These are phyloP conservation scores for Halictus ligatus DNA, from an alignment of 2,888 invertebrate species.

Conservation along the genomic window DNA sequence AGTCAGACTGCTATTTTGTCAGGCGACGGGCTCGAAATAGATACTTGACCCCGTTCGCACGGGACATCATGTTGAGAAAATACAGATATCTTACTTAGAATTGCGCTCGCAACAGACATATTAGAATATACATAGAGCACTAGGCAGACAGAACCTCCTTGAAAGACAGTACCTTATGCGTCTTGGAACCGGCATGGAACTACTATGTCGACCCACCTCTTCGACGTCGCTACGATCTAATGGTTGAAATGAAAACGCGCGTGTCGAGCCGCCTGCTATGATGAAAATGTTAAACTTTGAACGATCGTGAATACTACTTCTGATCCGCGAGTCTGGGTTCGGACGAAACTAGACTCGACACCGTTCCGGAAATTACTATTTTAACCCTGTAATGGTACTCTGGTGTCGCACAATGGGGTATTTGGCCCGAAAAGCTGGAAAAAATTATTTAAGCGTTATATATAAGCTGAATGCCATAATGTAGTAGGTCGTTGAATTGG, in stretches of 20 bases:
- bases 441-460: too few relatives aligned
- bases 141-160: background rate
- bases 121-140: background rate
- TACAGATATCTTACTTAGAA: slow-evolving; percentile 19
- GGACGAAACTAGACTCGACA: background rate
- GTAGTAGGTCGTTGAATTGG: too few relatives aligned
- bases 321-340: background rate
- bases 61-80: slow-evolving; percentile 12
- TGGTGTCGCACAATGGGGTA: too few relatives aligned
- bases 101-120: background rate
- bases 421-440: too few relatives aligned
- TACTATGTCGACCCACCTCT: background rate
- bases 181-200: background rate
- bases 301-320: background rate
- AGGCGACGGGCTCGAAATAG: slow-evolving; percentile 36
- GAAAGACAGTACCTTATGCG: background rate
- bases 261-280: background rate
- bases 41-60: slow-evolving; percentile 58
- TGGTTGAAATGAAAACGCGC: background rate
- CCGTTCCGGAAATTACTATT: background rate
- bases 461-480: too few relatives aligned
- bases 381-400: too few relatives aligned
- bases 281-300: background rate
- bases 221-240: background rate
- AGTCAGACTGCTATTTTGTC: slow-evolving; percentile 35